Evolutionary conservation across 2,888 invertebrate species (phyloP), one percentile per base, ranked within the genome.

Genomic region (Eretmocerus hayati): DNA sequence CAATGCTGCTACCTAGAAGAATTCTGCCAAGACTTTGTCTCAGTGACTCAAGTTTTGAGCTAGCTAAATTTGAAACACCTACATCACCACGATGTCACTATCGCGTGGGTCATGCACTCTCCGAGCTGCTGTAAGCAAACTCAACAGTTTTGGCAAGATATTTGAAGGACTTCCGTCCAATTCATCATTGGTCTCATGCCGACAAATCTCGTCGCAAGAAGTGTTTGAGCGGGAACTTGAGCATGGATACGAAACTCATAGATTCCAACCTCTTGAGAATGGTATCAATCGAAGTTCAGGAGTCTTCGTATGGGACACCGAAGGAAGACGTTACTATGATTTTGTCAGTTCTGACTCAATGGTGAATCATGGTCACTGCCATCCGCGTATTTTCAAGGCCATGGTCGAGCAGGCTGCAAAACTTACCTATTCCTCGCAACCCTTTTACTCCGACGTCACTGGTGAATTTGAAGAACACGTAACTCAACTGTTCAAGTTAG

Each of bases 281-380:
- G 97, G 93, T 1, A 71, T 99, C n/a, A 75, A 77, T 49, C 83
- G 80, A 56, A 99, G 87, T 42, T 78, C 95, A 79, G 93, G 95
- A 50, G 83, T 90, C 6, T 85, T 80, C 67, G 85, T 95, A 53
- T 96, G 93, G 92, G 95, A 96, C 66, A 86, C 92, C 9, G 94
- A 95, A 64, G 93, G 92, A 8, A 88, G 86, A 65, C 81, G 80
- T 54, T 96, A 95, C 71, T 92, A 81, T 62, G 95, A 95, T 72
- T 96, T 92, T 71, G 75, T 96, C 52, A 90, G 91, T 65, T 94
- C 93, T 2, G 95, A 94, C 72, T 93, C 93, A 8, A 93, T 95
- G 1, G 87, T 95, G 16, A 96, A 95, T 75, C 95, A 93, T 71
- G 94, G 94, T 0, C 94, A 94, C 67, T 89, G 91, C 60, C 93